Base-by-base conservation (phyloP, 2,113 vertebrate genomes). In the Malaclemys terrapin region DNA sequence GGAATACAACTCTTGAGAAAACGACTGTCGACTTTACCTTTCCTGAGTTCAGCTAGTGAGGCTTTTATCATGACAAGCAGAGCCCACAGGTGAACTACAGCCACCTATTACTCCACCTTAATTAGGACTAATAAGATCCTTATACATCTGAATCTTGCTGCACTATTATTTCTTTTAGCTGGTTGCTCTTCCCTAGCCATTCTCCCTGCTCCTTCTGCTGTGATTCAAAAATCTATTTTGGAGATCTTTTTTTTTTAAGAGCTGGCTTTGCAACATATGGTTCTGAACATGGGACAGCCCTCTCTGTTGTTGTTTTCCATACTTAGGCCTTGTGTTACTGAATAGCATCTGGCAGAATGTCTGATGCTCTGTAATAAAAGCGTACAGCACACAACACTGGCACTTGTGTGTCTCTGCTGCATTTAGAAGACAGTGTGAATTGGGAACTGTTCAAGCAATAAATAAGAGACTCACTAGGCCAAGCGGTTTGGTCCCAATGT, bases 261-360 rank as follows among this genome's bases (percentile, higher is more conserved):
- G 31, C 47, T 5, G 2, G 84, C 89, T 91, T 49, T 35, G 87
- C 24, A 72, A 42, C 85, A 24, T 78, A 87, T 76, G 65, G 65
- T n/a, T 69, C 35, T n/a, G 35, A 69, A 54, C 11, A 1, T 45
- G 81, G 85, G 62, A 82, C 85, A 89, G 10, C 78, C 94, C 62
- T 90, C 92, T 88, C 96, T 95, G 96, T 9, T 95, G 90, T 89
- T 93, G 62, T 79, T 95, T 91, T 45, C 11, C 27, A 6, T 45
- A 75, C n/a, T 95, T 13, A 91, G 96, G 57, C 75, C 57, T 90
- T 8, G 27, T 59, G 24, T 57, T 47, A 86, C 90, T 88, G 20
- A 88, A 29, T 14, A 91, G 93, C 94, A 94, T 54, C 94, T 97
- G 95, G 81, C 80, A 29, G 59, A 0, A 5, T 49, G 82, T 90